Percentiles rank a stretch among this genome's conserved stretches.
Evolutionary conservation across 2,888 invertebrate genomes (phyloP).

Genomic region (Unio delphinus): DNA sequence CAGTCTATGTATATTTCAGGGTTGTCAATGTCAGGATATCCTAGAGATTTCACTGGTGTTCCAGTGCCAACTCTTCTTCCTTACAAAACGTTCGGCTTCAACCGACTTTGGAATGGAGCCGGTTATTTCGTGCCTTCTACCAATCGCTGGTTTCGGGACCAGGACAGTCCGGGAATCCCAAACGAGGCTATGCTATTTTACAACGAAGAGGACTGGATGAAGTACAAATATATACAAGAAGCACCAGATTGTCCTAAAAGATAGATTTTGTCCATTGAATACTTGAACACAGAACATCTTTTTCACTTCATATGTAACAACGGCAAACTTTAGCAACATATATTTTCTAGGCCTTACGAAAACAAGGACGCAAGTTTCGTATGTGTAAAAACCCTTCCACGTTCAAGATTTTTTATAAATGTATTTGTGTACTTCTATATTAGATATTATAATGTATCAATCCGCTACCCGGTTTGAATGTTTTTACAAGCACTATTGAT

Average conservation of each 20-base stretch:
- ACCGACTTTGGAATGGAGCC: slow-evolving; percentile 53
- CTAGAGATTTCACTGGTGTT: slow-evolving; percentile 48
- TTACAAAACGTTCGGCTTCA: slow-evolving; percentile 48
- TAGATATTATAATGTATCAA: no score
- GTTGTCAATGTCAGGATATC: slow-evolving; percentile 53
- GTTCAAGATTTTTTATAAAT: no score
- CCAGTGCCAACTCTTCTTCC: slow-evolving; percentile 57
- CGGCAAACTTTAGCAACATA: no score
- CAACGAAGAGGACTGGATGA: slow-evolving; percentile 66
- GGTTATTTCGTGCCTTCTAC: slow-evolving; percentile 54
- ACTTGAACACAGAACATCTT: no score
- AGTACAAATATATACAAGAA: slow-evolving; percentile 57
- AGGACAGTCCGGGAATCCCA: slow-evolving; percentile 54
- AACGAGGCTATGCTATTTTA: slow-evolving; percentile 57
- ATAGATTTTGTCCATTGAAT: no score
- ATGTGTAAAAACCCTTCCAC: no score
- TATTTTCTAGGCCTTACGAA: no score
- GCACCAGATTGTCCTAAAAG: slow-evolving; percentile 24
- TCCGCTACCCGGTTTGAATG: no score
- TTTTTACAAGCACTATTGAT: no score
- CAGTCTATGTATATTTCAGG: slow-evolving; percentile 30
- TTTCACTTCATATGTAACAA: no score
- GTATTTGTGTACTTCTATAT: no score
- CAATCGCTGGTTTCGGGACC: slow-evolving; percentile 60
- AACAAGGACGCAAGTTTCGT: no score